phyloP scores from a whole-genome alignment of 2,888 invertebrate genomes.

The Xanthorhoe spadicearia region DNA sequence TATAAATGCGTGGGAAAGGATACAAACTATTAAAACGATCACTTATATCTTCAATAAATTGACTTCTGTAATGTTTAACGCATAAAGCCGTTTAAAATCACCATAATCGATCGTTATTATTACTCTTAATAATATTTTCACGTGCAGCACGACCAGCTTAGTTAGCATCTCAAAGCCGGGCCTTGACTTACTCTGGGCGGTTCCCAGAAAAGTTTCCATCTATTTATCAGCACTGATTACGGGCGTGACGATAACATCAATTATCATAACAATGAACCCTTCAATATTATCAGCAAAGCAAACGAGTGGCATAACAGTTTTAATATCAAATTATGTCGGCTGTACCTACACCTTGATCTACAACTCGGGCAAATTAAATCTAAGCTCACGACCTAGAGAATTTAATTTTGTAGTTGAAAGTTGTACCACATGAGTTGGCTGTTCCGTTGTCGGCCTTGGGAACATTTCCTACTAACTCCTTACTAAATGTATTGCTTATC shows the following conservation, averaged over 20 bases:
- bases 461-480: slow-evolving; percentile 18
- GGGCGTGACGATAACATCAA: slow-evolving; percentile 50
- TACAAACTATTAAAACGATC: slow-evolving; percentile 26
- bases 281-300: slow-evolving; percentile 38
- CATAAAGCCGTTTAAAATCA: slow-evolving; percentile 29
- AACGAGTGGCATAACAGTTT: slow-evolving; percentile 32
- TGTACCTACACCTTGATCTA: slow-evolving; percentile 21
- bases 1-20: slow-evolving; percentile 39
- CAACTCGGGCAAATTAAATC: slow-evolving; percentile 17
- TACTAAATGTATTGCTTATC: neutral
- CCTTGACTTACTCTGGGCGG: slow-evolving; percentile 75
- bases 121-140: slow-evolving; percentile 43
- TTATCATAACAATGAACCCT: slow-evolving; percentile 50
- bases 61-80: slow-evolving; percentile 11
- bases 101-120: slow-evolving; percentile 35
- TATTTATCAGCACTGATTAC: slow-evolving; percentile 59
- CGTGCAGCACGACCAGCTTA: slow-evolving; percentile 71
- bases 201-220: slow-evolving; percentile 58
- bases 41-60: slow-evolving; percentile 13
- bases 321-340: slow-evolving; percentile 23
- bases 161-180: slow-evolving; percentile 60
- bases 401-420: slow-evolving; percentile 18
- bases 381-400: slow-evolving; percentile 15
- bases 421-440: slow-evolving; percentile 18
- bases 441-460: slow-evolving; percentile 21